Evolutionary conservation across 2,113 vertebrate species (phyloP), one percentile per base, ranked within the genome.

Genomic region (Limanda limanda): DNA sequence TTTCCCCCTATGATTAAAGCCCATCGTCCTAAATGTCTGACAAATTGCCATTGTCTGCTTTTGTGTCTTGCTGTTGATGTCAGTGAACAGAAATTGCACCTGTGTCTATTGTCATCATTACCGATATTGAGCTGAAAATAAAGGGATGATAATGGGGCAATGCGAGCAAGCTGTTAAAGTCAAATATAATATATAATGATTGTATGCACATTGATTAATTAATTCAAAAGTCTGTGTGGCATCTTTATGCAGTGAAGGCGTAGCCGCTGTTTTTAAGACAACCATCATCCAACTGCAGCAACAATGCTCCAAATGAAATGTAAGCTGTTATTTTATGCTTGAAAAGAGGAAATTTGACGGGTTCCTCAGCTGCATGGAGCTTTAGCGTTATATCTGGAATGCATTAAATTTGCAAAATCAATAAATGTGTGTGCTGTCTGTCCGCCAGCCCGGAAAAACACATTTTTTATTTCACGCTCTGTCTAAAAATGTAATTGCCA

Each of bases 391-490:
- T 79, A 79, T 85, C 24, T 78, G 78, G 23, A 84, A 90, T 68
- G 71, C 51, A 92, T 85, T 84, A 83, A 77, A 84, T 79, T 56
- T 27, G 52, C n/a, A 71, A 84, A 92, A 89, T 90, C 88, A 89
- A 89, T 93, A 88, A 81, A 77, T 42, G 81, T 68, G 62, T 63
- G 54, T 68, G n/a, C 63, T 75, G 69, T 76, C 67, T 69, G 71
- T 45, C 62, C 73, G 62, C 48, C 76, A 76, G 85, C 78, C 55
- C 27, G 37, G 76, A 90, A 84, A 83, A 86, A 74, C 58, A 31
- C 52, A 42, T 87, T 86, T 76, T 85, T 87, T 88, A 84, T 88
- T 87, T 90, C 83, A 92, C 60, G 80, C 86, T 84, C 81, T 71
- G 81, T 84, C 82, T 79, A 81, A 84, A 86, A 84, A 74, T 79